phyloP scores from a whole-genome alignment of 2,797 vertebrate genomes.

The Australoheros facetus region DNA sequence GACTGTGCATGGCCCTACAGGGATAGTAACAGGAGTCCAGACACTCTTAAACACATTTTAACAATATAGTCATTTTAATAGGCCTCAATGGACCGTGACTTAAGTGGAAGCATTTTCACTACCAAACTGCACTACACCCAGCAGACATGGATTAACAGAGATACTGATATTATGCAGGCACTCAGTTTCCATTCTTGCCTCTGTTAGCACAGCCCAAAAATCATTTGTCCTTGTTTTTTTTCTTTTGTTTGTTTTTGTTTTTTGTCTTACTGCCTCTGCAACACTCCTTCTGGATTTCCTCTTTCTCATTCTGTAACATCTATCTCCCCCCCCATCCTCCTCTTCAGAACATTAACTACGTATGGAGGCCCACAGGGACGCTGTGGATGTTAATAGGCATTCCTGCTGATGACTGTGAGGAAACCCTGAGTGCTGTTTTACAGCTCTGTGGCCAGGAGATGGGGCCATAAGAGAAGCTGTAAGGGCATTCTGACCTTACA shows the following conservation, averaged over 20 bases:
- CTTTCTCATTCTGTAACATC: slow-evolving; percentile 21
- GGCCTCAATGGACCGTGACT: slow-evolving; percentile 35
- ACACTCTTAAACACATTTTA: slow-evolving; percentile 48
- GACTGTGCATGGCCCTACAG: slow-evolving; percentile 13
- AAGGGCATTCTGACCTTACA: slow-evolving; percentile 68
- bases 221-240: slow-evolving; percentile 18
- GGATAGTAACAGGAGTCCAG: slow-evolving; percentile 42
- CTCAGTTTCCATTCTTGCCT: slow-evolving; percentile 39
- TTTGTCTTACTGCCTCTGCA: slow-evolving; percentile 22
- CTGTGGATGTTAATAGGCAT: slow-evolving; percentile 36
- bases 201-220: slow-evolving; percentile 37
- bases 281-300: slow-evolving; percentile 6
- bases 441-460: slow-evolving; percentile 75
- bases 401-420: slow-evolving; percentile 27
- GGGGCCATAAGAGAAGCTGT: slow-evolving; percentile 76
- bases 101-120: slow-evolving; percentile 41
- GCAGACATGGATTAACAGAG: slow-evolving; percentile 57
- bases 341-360: slow-evolving; percentile 47
- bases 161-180: slow-evolving; percentile 51
- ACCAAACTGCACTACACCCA: slow-evolving; percentile 38
- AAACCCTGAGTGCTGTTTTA: slow-evolving; percentile 45
- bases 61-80: slow-evolving; percentile 52
- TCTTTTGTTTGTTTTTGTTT: slow-evolving; percentile 22
- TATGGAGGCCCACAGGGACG: slow-evolving; percentile 41
- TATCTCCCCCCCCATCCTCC: slow-evolving; percentile 23